These are phyloP conservation scores for Diplolepis rosae DNA, from an alignment of 2,888 invertebrate genomes.

Conservation along the genomic window DNA sequence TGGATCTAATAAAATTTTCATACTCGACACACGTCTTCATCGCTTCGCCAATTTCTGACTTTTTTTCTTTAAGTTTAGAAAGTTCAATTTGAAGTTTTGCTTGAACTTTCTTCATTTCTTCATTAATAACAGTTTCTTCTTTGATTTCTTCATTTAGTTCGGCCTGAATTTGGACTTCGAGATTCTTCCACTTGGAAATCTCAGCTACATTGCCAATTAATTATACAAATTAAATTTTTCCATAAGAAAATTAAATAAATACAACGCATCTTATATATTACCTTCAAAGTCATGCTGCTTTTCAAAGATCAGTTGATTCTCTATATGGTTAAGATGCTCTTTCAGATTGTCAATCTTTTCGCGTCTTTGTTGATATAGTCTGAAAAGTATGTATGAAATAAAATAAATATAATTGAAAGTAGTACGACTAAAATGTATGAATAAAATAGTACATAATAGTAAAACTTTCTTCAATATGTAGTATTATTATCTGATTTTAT, in stretches of 20 bases:
- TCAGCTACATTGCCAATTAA: too few species aligned
- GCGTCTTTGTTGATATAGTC: not conserved
- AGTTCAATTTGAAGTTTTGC: not conserved
- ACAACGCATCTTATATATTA: not conserved
- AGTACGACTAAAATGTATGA: too few species aligned
- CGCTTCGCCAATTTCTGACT: not conserved
- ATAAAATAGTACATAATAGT: too few species aligned
- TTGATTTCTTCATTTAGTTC: not conserved
- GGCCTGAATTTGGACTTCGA: not conserved
- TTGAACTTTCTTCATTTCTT: not conserved
- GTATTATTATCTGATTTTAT: conserved; percentile 24
- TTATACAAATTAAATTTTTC: not conserved
- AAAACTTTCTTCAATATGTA: too few species aligned
- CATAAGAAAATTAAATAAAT: not conserved
- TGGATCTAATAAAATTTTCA: not conserved
- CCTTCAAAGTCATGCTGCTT: not conserved
- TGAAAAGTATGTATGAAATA: too few species aligned
- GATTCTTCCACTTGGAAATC: not conserved
- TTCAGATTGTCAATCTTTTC: not conserved
- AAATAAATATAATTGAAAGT: too few species aligned
- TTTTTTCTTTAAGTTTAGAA: not conserved
- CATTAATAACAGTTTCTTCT: not conserved
- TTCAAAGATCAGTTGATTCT: not conserved
- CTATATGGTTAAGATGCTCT: not conserved
- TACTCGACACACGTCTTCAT: not conserved